Percentiles rank a stretch among this genome's conserved stretches.
phyloP scores from a whole-genome alignment of 2,888 invertebrate genomes.

The Meteorus cinctellus region DNA sequence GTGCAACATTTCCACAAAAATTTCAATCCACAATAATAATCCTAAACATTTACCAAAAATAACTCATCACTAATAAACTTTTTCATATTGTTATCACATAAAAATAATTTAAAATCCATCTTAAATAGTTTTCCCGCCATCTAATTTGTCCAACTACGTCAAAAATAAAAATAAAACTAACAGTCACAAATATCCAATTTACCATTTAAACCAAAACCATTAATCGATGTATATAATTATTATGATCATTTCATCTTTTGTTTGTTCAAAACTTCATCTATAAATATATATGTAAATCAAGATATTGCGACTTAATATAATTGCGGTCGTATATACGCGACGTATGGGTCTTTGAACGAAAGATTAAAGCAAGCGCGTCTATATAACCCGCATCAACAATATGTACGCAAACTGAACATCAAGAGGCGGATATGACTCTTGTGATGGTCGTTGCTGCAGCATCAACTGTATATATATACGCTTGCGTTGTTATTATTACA shows the following conservation, averaged over 20 bases:
- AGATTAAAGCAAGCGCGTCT: conserved; percentile 12
- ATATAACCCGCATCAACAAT: conserved; percentile 27
- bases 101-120: no score
- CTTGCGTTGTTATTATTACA: conserved; percentile 34
- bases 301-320: background rate
- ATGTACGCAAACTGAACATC: conserved; percentile 30
- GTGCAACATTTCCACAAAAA: no score
- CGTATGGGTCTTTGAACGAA: conserved; percentile 20
- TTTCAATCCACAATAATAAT: no score
- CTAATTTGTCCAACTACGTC: no score
- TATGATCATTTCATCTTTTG: background rate
- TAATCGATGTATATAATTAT: background rate
- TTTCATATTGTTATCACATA: background rate
- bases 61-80: background rate
- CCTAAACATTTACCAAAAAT: no score
- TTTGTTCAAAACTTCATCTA: background rate
- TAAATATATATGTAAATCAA: background rate
- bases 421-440: conserved; percentile 34
- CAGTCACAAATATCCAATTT: background rate
- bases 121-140: no score
- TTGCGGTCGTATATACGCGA: conserved; percentile 16
- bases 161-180: background rate
- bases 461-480: conserved; percentile 24
- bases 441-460: conserved; percentile 11
- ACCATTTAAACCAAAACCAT: background rate